A percentile compares a stretch with the other conserved stretches of the same genome.
These are phyloP conservation scores for Dendrolimus houi DNA, from an alignment of 2,888 invertebrate genomes.

Conservation along the genomic window DNA sequence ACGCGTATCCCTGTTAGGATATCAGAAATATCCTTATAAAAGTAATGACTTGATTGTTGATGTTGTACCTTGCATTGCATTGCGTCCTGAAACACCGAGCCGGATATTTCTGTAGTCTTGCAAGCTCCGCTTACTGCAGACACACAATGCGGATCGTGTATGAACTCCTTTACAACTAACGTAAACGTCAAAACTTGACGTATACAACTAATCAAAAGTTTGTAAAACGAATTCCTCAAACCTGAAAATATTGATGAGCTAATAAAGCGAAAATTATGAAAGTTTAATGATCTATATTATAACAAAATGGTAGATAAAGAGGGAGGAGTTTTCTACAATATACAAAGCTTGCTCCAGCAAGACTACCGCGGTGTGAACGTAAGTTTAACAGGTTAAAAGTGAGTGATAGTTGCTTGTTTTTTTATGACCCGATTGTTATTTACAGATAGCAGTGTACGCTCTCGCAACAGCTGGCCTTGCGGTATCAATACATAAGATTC, in stretches of 20 bases:
- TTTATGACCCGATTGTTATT: constrained; percentile 27
- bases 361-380: constrained; percentile 69
- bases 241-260: constrained; percentile 54
- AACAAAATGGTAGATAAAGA: constrained; percentile 49
- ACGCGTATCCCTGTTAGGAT: too few relatives aligned
- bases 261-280: constrained; percentile 38
- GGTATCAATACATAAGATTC: constrained; percentile 73
- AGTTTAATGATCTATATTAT: constrained; percentile 18
- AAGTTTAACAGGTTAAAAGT: constrained; percentile 19
- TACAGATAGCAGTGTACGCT: constrained; percentile 77
- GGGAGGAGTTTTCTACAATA: constrained; percentile 42
- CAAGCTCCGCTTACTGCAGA: too few relatives aligned
- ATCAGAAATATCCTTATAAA: too few relatives aligned
- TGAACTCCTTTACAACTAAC: too few relatives aligned
- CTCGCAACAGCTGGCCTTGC: constrained; percentile 74
- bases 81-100: too few relatives aligned
- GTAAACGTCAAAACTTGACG: background rate
- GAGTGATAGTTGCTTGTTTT: constrained; percentile 11
- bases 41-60: too few relatives aligned
- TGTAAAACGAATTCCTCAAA: constrained; percentile 23
- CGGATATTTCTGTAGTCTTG: too few relatives aligned
- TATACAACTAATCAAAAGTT: constrained; percentile 16
- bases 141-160: too few relatives aligned
- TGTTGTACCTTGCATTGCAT: too few relatives aligned
- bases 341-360: constrained; percentile 50